A percentile compares a stretch with the other conserved stretches of the same genome.
These are phyloP conservation scores for Drosophila meridionalis DNA, from an alignment of 2,888 invertebrate species.

Conservation along the genomic window DNA sequence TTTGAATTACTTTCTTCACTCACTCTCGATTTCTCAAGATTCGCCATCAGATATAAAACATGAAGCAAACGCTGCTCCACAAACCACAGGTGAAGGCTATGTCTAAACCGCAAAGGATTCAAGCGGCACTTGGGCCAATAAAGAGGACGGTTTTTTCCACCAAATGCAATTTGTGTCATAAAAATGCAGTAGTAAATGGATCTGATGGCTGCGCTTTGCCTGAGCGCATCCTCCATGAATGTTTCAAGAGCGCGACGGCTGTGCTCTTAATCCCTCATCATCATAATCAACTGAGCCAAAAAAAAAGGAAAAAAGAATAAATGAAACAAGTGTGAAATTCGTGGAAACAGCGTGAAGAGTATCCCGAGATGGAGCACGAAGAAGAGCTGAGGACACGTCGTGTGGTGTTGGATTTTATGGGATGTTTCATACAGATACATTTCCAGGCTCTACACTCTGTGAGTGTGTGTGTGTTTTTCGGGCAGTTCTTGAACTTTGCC, in stretches of 20 bases:
- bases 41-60: constrained; percentile 5
- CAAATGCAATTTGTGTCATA: constrained; percentile 54
- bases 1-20: background rate
- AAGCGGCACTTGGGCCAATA: constrained; percentile 8
- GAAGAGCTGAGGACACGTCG: constrained; percentile 14
- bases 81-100: constrained; percentile 23
- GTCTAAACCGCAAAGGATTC: constrained; percentile 12
- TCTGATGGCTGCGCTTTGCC: constrained; percentile 50
- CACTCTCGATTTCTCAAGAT: constrained; percentile 28
- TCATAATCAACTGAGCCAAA: constrained; percentile 66
- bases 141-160: background rate
- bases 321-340: constrained; percentile 70
- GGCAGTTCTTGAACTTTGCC: constrained; percentile 69
- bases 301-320: constrained; percentile 7
- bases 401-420: constrained; percentile 32
- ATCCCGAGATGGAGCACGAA: constrained; percentile 17
- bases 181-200: constrained; percentile 59
- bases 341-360: constrained; percentile 68
- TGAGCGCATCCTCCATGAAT: constrained; percentile 37
- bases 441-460: constrained; percentile 11
- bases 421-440: constrained; percentile 33
- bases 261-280: constrained; percentile 74
- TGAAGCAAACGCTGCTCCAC: constrained; percentile 28
- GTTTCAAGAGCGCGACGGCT: constrained; percentile 45
- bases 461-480: constrained; percentile 36